Evolutionary conservation across 2,888 invertebrate genomes (phyloP).

Genomic region (Spialia ferax): DNA sequence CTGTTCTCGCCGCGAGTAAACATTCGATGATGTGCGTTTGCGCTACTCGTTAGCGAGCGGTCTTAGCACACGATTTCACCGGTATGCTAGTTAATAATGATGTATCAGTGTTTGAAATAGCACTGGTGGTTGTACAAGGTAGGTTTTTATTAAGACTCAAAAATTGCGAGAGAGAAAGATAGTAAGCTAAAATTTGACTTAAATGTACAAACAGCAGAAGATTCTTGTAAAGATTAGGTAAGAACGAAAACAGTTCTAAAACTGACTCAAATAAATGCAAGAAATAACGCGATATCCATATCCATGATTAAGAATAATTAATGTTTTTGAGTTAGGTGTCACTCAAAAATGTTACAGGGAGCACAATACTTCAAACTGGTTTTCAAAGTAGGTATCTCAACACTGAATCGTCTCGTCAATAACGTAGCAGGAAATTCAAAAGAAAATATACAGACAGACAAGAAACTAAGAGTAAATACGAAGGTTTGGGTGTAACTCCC

Average conservation of each 20-base stretch:
- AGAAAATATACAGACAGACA: constrained; percentile 20
- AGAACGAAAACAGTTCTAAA: no score
- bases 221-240: no score
- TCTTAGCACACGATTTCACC: constrained; percentile 33
- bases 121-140: neutral
- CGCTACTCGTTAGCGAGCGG: constrained; percentile 60
- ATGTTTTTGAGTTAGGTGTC: neutral
- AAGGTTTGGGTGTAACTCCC: neutral
- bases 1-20: constrained; percentile 73
- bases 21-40: constrained; percentile 68
- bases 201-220: no score
- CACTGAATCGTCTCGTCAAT: constrained; percentile 23
- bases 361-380: neutral
- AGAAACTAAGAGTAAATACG: constrained; percentile 11
- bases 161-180: neutral
- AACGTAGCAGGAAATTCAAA: constrained; percentile 28
- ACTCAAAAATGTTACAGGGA: neutral
- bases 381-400: no score
- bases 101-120: constrained; percentile 1
- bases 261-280: neutral
- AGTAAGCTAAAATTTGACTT: no score
- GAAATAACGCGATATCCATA: no score
- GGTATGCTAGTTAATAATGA: constrained; percentile 8
- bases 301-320: no score
- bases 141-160: neutral